Evolutionary conservation across 1,140 invertebrate species (phyloP).

Genomic region (Anoplolepis gracilipes): DNA sequence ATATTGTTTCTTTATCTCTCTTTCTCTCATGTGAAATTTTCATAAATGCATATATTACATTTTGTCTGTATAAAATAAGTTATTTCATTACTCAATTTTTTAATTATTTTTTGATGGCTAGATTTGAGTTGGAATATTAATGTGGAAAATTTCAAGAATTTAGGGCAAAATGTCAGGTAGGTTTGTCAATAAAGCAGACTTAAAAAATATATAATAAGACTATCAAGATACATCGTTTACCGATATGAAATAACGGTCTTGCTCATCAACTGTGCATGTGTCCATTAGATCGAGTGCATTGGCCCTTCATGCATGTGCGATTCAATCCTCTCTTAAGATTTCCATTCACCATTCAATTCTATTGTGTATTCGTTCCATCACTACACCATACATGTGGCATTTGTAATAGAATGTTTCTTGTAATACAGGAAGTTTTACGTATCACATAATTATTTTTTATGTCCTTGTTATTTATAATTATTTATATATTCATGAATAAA

Average conservation of each 20-base stretch:
- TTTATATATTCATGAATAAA: too few species aligned
- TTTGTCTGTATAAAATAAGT: too few species aligned
- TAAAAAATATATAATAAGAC: neutral
- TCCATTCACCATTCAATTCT: neutral
- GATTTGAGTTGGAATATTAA: too few species aligned
- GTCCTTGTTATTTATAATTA: too few species aligned
- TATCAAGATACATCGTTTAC: neutral
- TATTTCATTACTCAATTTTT: too few species aligned
- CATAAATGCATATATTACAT: neutral
- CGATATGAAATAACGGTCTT: slow-evolving; percentile 1
- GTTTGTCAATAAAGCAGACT: neutral
- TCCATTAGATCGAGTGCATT: slow-evolving; percentile 2
- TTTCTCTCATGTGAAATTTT: neutral
- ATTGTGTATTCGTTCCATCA: neutral
- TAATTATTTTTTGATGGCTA: too few species aligned
- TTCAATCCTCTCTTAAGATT: neutral
- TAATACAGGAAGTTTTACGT: too few species aligned
- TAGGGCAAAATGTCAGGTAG: neutral
- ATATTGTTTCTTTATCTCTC: neutral
- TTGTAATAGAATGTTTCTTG: neutral
- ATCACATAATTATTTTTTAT: too few species aligned
- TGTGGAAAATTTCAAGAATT: neutral
- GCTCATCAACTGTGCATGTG: neutral
- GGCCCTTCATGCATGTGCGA: neutral
- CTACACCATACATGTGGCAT: neutral